These are phyloP conservation scores for Morphnarchus princeps DNA, from an alignment of 2,113 vertebrate genomes.

Conservation along the genomic window DNA sequence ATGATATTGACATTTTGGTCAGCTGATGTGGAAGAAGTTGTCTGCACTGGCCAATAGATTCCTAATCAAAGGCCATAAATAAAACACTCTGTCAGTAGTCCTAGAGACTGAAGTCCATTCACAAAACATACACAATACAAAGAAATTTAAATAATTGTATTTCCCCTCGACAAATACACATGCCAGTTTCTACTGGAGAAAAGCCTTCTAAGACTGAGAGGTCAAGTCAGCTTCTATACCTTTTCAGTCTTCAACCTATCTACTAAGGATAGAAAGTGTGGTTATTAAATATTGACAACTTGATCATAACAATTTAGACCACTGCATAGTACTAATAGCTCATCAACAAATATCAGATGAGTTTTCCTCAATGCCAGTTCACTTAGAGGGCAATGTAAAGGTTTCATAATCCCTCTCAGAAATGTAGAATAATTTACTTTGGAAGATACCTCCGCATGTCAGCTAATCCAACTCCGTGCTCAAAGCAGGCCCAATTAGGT, in stretches of 20 bases:
- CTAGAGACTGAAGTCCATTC: background rate
- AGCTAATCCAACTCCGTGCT: background rate
- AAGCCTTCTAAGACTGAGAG: background rate
- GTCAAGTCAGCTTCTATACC: background rate
- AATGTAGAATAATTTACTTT: background rate
- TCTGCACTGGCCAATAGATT: background rate
- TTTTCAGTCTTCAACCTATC: background rate
- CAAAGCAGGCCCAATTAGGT: background rate
- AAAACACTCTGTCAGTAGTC: background rate
- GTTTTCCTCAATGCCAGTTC: background rate
- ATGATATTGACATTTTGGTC: background rate
- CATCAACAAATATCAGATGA: background rate
- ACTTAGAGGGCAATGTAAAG: background rate
- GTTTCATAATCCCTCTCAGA: background rate
- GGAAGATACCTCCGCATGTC: background rate
- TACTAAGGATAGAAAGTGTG: background rate
- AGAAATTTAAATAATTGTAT: background rate
- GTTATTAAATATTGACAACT: background rate
- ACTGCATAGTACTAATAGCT: background rate
- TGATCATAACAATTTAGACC: background rate
- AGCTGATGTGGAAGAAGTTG: background rate
- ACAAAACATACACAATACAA: background rate
- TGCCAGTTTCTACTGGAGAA: background rate
- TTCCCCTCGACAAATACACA: background rate
- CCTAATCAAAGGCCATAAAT: background rate